These are phyloP conservation scores for Dusona sp. DNA, from an alignment of 2,888 invertebrate species.

Conservation along the genomic window DNA sequence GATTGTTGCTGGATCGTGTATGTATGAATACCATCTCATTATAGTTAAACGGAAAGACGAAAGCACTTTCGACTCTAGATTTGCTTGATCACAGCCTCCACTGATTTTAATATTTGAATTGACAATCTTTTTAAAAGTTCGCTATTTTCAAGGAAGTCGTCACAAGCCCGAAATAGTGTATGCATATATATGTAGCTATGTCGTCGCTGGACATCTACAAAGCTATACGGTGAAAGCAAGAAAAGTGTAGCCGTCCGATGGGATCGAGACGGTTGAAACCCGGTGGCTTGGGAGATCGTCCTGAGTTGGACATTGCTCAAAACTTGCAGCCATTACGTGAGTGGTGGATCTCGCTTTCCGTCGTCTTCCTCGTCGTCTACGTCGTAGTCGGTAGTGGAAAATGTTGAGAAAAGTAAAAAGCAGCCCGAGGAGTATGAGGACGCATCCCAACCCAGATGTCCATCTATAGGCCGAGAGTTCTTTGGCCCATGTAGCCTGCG, in stretches of 20 bases:
- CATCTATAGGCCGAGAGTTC: slow-evolving; percentile 46
- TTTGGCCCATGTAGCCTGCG: slow-evolving; percentile 47
- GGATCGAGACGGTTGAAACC: slow-evolving; percentile 41
- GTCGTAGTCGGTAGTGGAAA: slow-evolving; percentile 51
- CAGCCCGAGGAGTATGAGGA: slow-evolving; percentile 39
- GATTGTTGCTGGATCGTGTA: neutral
- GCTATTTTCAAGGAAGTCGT: slow-evolving; percentile 66
- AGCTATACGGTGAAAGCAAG: slow-evolving; percentile 40
- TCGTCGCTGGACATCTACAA: slow-evolving; percentile 40
- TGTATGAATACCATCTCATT: slow-evolving; percentile 28
- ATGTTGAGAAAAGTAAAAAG: slow-evolving; percentile 61
- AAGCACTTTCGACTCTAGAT: slow-evolving; percentile 41
- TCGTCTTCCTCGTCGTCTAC: slow-evolving; percentile 61
- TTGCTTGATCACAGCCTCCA: slow-evolving; percentile 1
- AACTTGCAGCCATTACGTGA: slow-evolving; percentile 77
- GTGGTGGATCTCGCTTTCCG: slow-evolving; percentile 69
- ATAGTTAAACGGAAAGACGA: slow-evolving; percentile 37
- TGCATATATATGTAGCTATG: slow-evolving; percentile 25
- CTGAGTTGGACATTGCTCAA: slow-evolving; percentile 76
- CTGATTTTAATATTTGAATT: slow-evolving; percentile 70
- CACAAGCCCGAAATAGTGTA: slow-evolving; percentile 9
- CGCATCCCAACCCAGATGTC: slow-evolving; percentile 37
- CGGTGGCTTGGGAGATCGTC: slow-evolving; percentile 47
- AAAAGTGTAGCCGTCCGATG: slow-evolving; percentile 45
- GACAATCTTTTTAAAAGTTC: slow-evolving; percentile 78